Percentiles rank a stretch among this genome's conserved stretches.
Conservation (phyloP, 2,113 vertebrate genomes). For the Mugil cephalus region DNA sequence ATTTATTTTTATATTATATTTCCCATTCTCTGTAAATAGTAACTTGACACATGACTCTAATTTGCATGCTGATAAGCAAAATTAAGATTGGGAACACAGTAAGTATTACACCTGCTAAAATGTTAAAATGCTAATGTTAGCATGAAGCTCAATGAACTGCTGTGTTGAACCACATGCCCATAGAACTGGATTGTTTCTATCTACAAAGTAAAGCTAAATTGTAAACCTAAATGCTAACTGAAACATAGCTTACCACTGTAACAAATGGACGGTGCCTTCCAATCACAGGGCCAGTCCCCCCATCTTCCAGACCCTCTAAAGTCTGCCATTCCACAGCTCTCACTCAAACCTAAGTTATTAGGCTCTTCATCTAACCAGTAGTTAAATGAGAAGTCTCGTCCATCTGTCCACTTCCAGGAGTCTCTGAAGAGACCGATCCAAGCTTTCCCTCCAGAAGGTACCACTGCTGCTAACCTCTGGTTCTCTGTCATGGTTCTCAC, state of each 20-base stretch:
- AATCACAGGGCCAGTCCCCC: background rate
- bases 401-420: slow-evolving; percentile 29
- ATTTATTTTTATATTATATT: no score
- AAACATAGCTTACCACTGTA: slow-evolving; percentile 2
- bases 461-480: background rate
- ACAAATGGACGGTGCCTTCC: background rate
- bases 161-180: no score
- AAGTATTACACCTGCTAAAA: no score
- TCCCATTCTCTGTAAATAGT: no score
- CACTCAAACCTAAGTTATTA: rapidly evolving
- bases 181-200: no score
- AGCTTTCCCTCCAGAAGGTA: background rate
- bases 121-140: no score
- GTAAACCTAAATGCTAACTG: no score
- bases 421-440: slow-evolving; percentile 41
- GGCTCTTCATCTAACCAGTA: background rate
- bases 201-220: no score
- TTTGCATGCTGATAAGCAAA: no score
- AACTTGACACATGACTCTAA: no score
- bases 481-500: background rate
- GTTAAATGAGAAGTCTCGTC: background rate
- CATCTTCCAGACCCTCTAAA: rapidly evolving
- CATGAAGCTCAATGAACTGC: no score
- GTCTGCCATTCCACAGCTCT: background rate
- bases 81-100: no score